phyloP scores from a whole-genome alignment of 2,888 invertebrate species.

The Sinelater perroti region DNA sequence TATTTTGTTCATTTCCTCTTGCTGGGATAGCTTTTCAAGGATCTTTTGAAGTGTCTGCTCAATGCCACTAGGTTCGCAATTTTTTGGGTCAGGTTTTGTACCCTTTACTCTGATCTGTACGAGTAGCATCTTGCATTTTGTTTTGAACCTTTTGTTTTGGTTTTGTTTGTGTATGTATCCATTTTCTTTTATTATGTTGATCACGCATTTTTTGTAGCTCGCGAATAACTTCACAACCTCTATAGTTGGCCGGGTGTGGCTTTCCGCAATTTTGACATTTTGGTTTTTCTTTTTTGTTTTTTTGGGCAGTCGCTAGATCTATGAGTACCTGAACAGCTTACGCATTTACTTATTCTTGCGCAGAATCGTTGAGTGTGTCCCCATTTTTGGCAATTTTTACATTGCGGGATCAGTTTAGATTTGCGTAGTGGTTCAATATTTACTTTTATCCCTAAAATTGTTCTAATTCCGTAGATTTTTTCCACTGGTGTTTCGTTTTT shows the following conservation, averaged over 20 bases:
- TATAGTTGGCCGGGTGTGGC: background rate
- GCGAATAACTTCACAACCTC: background rate
- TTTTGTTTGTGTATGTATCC: too few relatives aligned
- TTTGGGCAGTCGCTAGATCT: background rate
- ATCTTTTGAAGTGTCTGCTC: too few relatives aligned
- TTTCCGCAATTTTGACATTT: background rate
- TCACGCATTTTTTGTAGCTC: background rate
- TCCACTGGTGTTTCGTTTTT: slow-evolving; percentile 1
- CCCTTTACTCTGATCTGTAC: too few relatives aligned
- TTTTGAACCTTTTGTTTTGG: too few relatives aligned
- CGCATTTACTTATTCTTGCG: background rate
- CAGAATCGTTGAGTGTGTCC: background rate
- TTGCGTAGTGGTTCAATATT: background rate
- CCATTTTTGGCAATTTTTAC: slow-evolving; percentile 1
- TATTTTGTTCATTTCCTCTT: too few relatives aligned
- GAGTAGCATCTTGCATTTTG: too few relatives aligned
- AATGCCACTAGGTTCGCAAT: too few relatives aligned
- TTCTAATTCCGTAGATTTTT: background rate
- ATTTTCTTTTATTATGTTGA: too few relatives aligned
- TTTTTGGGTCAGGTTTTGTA: too few relatives aligned
- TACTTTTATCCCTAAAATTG: background rate
- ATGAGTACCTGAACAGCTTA: background rate
- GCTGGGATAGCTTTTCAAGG: too few relatives aligned
- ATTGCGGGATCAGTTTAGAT: background rate
- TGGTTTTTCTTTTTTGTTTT: slow-evolving; percentile 1